Percentiles rank a stretch among this genome's conserved stretches.
Conservation (phyloP, 53 echinoderm and acorn worm species). For the Paracentrotus lividus region DNA sequence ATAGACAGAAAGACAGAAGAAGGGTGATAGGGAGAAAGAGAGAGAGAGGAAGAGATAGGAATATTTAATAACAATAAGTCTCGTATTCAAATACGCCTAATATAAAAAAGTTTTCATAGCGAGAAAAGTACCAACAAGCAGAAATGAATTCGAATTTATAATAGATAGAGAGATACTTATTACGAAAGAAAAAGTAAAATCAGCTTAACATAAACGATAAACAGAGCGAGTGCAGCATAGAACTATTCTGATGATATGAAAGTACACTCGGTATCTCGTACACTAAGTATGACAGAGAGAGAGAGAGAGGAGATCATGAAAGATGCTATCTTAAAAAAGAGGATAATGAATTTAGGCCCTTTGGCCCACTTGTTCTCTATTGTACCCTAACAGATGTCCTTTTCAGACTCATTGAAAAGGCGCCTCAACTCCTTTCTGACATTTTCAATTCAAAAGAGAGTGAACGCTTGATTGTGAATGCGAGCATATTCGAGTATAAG, state of each 20-base stretch:
- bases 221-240: neutral
- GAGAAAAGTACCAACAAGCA: too few species aligned
- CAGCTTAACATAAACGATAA: neutral
- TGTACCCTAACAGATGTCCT: conserved; percentile 64
- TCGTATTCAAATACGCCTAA: neutral
- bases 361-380: conserved; percentile 40
- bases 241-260: neutral
- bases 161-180: neutral
- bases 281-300: neutral
- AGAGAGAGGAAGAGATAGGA: neutral
- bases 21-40: neutral
- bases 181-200: neutral
- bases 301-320: neutral
- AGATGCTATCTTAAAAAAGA: conserved; percentile 4
- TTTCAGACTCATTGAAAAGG: conserved; percentile 54
- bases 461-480: too few species aligned
- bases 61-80: neutral
- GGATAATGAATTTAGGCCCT: conserved; percentile 35
- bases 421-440: neutral
- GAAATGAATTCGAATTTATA: too few species aligned
- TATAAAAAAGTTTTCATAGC: neutral
- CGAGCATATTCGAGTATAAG: neutral
- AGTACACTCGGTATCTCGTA: neutral
- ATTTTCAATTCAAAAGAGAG: conserved; percentile 54
- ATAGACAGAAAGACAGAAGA: neutral